phyloP scores from a whole-genome alignment of 1,140 invertebrate genomes.

The Aporrectodea caliginosa region DNA sequence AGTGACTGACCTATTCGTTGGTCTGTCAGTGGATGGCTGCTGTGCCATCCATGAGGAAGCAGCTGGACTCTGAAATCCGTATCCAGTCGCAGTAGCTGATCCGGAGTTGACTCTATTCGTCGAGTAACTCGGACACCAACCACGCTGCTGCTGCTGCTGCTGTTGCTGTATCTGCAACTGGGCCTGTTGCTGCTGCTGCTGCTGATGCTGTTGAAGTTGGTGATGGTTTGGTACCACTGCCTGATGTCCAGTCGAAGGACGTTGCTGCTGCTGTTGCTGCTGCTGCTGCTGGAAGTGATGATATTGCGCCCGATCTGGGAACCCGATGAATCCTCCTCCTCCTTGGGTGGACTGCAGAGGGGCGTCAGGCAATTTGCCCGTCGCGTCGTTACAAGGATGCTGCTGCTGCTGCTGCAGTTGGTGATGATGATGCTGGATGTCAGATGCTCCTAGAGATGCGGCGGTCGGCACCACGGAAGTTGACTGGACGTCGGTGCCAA shows the following conservation, averaged over 20 bases:
- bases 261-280: no score
- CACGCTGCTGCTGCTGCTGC: conserved; percentile 1
- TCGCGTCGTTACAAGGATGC: no score
- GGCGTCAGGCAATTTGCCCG: background rate
- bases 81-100: background rate
- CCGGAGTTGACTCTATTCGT: no score
- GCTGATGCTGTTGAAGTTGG: background rate
- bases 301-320: background rate
- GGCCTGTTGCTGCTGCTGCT: background rate
- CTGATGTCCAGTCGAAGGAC: no score
- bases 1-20: background rate
- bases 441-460: background rate
- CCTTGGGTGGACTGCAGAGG: no score
- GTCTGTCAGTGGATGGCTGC: background rate
- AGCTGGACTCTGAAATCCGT: background rate
- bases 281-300: background rate
- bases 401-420: background rate
- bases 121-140: background rate
- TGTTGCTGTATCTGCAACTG: no score
- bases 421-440: background rate
- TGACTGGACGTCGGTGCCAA: background rate
- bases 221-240: background rate
- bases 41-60: background rate
- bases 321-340: no score
- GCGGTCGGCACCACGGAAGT: background rate